A percentile compares a stretch with the other conserved stretches of the same genome.
Evolutionary conservation across 2,797 vertebrate genomes (phyloP).

Genomic region (Hafferia zeledoni): DNA sequence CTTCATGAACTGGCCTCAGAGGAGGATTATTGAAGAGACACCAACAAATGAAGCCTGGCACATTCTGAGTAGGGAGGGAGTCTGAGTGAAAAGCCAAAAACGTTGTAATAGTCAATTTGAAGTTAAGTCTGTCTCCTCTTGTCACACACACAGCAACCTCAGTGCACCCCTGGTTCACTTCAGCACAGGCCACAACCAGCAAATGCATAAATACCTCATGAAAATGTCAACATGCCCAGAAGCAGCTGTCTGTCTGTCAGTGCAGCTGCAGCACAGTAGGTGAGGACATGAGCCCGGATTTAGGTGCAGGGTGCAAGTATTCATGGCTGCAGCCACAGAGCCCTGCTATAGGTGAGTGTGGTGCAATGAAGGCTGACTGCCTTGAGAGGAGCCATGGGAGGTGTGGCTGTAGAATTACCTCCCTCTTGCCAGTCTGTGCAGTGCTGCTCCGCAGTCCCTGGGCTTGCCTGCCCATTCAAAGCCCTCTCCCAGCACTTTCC

Average conservation of each 20-base stretch:
- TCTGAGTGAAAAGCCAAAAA: not conserved
- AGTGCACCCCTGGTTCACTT: not conserved
- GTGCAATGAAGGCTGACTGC: not conserved
- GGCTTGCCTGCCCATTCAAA: not conserved
- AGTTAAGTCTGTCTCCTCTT: not conserved
- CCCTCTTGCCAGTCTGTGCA: rapidly evolving
- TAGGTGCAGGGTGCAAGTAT: not conserved
- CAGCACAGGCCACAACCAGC: too few species aligned
- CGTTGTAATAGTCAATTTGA: not conserved
- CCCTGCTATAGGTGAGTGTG: not conserved
- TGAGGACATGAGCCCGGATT: rapidly evolving
- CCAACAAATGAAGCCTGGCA: not conserved
- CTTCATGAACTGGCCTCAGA: not conserved
- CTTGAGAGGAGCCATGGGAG: not conserved
- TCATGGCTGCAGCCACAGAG: rapidly evolving
- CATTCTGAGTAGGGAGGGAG: rapidly evolving
- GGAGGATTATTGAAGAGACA: not conserved
- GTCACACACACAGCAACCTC: not conserved
- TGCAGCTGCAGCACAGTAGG: not conserved
- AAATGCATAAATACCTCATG: not conserved
- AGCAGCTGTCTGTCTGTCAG: not conserved
- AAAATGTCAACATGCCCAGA: rapidly evolving
- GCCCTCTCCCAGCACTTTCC: not conserved
- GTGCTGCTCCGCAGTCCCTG: too few species aligned
- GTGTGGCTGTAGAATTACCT: too few species aligned